phyloP scores from a whole-genome alignment of 2,888 invertebrate genomes.

The Sacculina carcini region DNA sequence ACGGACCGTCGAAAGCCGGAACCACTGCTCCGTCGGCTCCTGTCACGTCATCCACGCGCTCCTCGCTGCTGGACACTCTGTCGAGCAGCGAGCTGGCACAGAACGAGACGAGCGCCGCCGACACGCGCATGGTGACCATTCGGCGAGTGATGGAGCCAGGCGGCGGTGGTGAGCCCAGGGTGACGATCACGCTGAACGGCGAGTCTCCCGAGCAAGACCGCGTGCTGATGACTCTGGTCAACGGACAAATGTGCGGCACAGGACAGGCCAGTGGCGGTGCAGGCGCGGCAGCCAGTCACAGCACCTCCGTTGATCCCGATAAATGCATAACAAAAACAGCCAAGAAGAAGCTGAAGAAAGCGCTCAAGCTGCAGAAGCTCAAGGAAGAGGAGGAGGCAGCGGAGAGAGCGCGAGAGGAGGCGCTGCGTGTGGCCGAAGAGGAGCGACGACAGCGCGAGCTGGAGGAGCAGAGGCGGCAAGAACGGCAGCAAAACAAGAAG shows the following conservation, averaged over 20 bases:
- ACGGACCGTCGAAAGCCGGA: neutral
- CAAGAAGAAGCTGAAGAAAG: constrained; percentile 12
- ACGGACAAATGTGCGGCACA: constrained; percentile 22
- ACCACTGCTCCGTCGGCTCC: neutral
- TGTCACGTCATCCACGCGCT: neutral
- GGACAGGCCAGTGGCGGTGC: neutral
- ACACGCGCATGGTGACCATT: constrained; percentile 36
- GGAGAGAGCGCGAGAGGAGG: constrained; percentile 18
- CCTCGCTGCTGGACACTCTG: constrained; percentile 1
- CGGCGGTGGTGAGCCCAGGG: constrained; percentile 34
- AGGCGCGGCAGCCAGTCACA: neutral
- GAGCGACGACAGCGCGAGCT: neutral
- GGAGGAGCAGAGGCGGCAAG: constrained; percentile 11
- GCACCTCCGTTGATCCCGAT: neutral
- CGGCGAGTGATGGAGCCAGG: constrained; percentile 38
- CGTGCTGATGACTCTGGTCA: constrained; percentile 36
- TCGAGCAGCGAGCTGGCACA: neutral
- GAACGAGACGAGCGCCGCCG: constrained; percentile 15
- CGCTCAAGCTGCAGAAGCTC: constrained; percentile 12
- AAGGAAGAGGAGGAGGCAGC: constrained; percentile 19
- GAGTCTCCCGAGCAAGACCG: constrained; percentile 44
- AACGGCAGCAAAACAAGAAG: constrained; percentile 10
- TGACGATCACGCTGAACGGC: constrained; percentile 37
- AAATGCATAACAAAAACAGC: constrained; percentile 10
- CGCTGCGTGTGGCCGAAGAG: constrained; percentile 8